Percentiles rank a stretch among this genome's conserved stretches.
These are phyloP conservation scores for Herpetotheres cachinnans DNA, from an alignment of 2,113 vertebrate genomes.

Conservation along the genomic window DNA sequence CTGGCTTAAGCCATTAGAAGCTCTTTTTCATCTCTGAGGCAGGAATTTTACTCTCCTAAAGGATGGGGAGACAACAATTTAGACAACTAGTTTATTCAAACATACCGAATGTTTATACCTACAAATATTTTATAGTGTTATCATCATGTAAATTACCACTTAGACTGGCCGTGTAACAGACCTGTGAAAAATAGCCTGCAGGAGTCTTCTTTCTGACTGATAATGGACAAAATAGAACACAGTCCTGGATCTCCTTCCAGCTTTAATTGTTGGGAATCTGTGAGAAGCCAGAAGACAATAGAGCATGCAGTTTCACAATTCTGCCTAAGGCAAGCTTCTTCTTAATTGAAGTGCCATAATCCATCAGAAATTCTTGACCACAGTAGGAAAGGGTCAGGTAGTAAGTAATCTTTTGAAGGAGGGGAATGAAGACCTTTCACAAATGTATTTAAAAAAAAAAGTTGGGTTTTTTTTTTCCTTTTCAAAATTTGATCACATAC, in stretches of 20 bases:
- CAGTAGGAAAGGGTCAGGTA: not conserved
- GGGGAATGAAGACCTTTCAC: not conserved
- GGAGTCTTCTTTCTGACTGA: not conserved
- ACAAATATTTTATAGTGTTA: conserved; percentile 10
- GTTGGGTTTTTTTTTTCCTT: not conserved
- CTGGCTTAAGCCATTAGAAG: not conserved
- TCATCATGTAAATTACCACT: not conserved
- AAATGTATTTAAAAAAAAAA: not conserved
- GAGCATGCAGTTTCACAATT: not conserved
- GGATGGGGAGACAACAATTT: not conserved
- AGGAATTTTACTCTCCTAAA: not conserved
- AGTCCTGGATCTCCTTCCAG: not conserved
- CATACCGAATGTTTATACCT: not conserved
- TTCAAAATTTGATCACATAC: not conserved
- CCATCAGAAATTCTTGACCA: not conserved
- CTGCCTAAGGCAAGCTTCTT: not conserved
- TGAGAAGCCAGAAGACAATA: not conserved
- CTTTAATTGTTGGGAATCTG: not conserved
- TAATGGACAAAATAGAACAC: not conserved
- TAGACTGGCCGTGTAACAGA: not conserved
- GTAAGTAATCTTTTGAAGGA: not conserved
- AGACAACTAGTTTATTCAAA: not conserved
- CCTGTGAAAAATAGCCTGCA: not conserved
- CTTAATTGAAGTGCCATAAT: not conserved
- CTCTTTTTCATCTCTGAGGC: not conserved